Evolutionary conservation across 2,888 invertebrate species (phyloP).

Genomic region (Gymnoscelis rufifasciata): DNA sequence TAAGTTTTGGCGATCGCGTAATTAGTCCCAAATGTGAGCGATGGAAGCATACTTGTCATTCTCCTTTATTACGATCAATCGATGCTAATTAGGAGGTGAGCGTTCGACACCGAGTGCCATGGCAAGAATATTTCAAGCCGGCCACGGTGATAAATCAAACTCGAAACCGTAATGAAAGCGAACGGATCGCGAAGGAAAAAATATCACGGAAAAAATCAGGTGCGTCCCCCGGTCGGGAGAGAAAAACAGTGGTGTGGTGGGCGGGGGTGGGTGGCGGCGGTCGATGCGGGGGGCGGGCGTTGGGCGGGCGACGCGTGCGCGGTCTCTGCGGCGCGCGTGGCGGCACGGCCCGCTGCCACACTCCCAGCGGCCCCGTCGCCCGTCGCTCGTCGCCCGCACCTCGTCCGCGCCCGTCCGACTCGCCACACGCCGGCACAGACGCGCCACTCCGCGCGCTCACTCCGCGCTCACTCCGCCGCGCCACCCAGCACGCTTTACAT

Average conservation of each 20-base stretch:
- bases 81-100: constrained; percentile 74
- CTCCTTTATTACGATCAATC: constrained; percentile 57
- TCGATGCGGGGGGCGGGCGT: constrained; percentile 63
- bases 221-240: constrained; percentile 77
- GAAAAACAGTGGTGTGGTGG: constrained; percentile 67
- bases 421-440: constrained; percentile 7
- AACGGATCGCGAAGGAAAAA: constrained; percentile 79
- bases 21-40: constrained; percentile 1
- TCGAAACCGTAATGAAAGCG: constrained; percentile 80
- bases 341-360: constrained; percentile 58
- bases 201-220: constrained; percentile 80
- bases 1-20: background rate
- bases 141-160: constrained; percentile 79
- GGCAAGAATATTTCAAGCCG: constrained; percentile 73
- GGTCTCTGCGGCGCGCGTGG: constrained; percentile 54
- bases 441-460: constrained; percentile 5
- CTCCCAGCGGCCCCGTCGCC: constrained; percentile 48
- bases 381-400: constrained; percentile 47
- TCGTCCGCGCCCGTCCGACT: constrained; percentile 52
- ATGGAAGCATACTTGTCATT: constrained; percentile 29
- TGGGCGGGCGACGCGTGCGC: constrained; percentile 64
- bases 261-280: constrained; percentile 65
- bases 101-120: constrained; percentile 71
- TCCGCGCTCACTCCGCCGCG: constrained; percentile 8
- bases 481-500: constrained; percentile 62